Evolutionary conservation across 2,797 vertebrate species (phyloP).

Genomic region (Lepus oiostolus): DNA sequence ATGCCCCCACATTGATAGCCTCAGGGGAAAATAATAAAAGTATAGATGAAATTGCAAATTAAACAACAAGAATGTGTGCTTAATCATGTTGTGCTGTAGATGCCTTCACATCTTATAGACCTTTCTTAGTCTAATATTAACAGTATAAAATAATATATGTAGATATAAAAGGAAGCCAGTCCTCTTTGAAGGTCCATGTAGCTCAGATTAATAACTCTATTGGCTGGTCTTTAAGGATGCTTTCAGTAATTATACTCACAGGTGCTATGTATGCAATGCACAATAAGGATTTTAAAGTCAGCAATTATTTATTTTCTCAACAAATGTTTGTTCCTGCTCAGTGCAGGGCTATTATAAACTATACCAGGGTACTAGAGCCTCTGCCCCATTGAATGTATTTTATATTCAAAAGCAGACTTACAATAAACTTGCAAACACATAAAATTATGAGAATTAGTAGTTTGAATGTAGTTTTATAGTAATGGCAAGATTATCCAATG

Average conservation of each 20-base stretch:
- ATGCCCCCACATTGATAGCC: background rate
- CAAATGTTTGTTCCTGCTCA: background rate
- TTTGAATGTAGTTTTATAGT: background rate
- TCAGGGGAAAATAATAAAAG: background rate
- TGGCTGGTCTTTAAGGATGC: background rate
- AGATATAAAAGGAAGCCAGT: background rate
- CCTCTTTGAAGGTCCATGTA: background rate
- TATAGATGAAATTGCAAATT: background rate
- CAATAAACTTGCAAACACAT: background rate
- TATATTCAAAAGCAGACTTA: slow-evolving; percentile 26
- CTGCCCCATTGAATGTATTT: background rate
- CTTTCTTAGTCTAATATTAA: background rate
- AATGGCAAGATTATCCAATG: background rate
- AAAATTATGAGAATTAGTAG: background rate
- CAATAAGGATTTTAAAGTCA: background rate
- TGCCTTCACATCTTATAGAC: background rate
- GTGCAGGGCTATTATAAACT: background rate
- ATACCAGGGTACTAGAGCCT: background rate
- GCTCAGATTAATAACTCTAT: background rate
- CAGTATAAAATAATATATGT: slow-evolving; percentile 1
- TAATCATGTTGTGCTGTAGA: background rate
- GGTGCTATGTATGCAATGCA: background rate
- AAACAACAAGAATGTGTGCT: background rate
- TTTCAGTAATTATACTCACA: background rate
- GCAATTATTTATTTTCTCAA: slow-evolving; percentile 5